Base-by-base conservation (phyloP, 1,140 invertebrate species). In the Cyphomyrmex costatus region DNA sequence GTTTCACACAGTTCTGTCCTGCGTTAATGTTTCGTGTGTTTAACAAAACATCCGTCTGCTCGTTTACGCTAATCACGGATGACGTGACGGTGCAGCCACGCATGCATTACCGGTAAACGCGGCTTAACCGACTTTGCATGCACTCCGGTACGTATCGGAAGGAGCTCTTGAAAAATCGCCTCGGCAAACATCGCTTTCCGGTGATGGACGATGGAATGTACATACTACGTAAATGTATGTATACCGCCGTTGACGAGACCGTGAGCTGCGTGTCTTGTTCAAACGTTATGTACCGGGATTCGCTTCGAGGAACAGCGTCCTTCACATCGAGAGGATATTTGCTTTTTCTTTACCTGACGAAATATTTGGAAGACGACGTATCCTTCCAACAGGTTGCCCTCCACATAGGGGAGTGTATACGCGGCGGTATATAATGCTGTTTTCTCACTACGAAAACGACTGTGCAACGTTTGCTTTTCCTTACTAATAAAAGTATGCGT, bases 81-180 rank as follows among this genome's bases (percentile, higher is more conserved):
- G 51, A 53, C 49, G n/a, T 2, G 12, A 14, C 2, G 19, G 1
- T 12, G 56, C 24, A 46, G 16, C 33, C 6, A 42, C 46, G 58
- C 33, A 36, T 42, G 36, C 58, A 65, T 78, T 46, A 65, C 5
- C 36, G 56, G 74, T 61, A 56, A 74, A 49, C 12, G 1, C n/a
- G 53, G 42, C 58, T 63, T 78, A 78, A 79, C 46, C 27, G 77
- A 79, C 42, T 79, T 79, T 79, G 42, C n/a, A 66, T 21, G 12
- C 36, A 27, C 21, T 78, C 24, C 7, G 8, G n/a, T 70, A 27
- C 30, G n/a, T 19, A 80, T 70, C 65, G 77, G 30, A 80, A 80
- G 66, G 30, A 70, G 27, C 46, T 36, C 46, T 58, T 56, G n/a
- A 53, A 33, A 66, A 68, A 16, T 16, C 49, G 12, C 21, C 68